Base-by-base conservation (phyloP, 2,113 vertebrate genomes). In the Gyps fulvus region DNA sequence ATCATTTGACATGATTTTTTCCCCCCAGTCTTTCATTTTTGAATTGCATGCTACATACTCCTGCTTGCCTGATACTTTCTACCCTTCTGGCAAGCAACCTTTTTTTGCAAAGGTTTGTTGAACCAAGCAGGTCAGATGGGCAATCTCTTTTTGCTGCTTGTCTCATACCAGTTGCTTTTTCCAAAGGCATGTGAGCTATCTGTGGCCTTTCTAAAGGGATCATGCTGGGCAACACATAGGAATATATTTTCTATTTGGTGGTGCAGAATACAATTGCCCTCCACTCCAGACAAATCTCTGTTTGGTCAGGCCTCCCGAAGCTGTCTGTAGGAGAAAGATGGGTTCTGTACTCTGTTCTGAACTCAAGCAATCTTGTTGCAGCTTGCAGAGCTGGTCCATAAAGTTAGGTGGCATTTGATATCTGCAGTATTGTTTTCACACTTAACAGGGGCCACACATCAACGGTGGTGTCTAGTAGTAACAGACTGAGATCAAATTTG, bases 261-360 rank as follows among this genome's bases (percentile, higher is more conserved):
- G 10, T 59, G 32, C 55, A 84, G 50, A 67, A 63, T 43, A 47
- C 0, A 0, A 22, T 13, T 34, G 9, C 21, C 26, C 18, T 55
- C 14, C 21, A 21, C 59, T 77, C 38, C 42, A 63, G 52, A 55
- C 21, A 78, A 42, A 50, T 22, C 6, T 54, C 29, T 73, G 15
- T 22, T 50, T 52, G 52, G 8, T 59, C 34, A 63, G 59, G 31
- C 9, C 14, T 72, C 43, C 9, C 18, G 43, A 32, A 61, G n/a
- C 16, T 81, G n/a, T 55, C 45, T 76, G 40, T 3, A 55, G 83
- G 32, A 76, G 78, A 58, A 57, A 45, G 49, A 36, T 26, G 13
- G 18, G 34, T 59, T 81, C 67, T 87, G 36, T 21, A 3, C 16
- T 66, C 2, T 4, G 34, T 59, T 87, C 47, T 90, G 61, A 42